Base-by-base conservation (phyloP, 2,888 invertebrate species). In the Eubasilissa splendida region DNA sequence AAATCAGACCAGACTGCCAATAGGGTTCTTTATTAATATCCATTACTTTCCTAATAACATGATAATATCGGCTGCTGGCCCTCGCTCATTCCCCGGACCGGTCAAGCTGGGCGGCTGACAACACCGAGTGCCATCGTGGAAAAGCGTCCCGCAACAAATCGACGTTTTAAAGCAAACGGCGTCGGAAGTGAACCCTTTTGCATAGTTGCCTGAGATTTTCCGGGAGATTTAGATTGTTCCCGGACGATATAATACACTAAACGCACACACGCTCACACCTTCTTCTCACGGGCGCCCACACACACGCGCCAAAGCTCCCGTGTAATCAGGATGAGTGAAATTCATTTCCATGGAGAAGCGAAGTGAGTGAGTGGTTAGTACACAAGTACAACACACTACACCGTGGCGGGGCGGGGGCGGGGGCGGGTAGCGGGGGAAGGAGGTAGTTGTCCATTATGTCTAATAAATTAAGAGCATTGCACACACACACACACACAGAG, bases 391-490 rank as follows among this genome's bases (percentile, higher is more conserved):
- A 80, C 77, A 60, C 76, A 56, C 60, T 60, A 70, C 74, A 68
- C 70, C 56, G 54, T 22, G 58, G 58, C 58, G 66, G 53, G 74
- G 60, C 50, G 77, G n/a, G 50, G n/a, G 74, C 52, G 70, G 52
- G 77, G 75, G 59, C 33, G 71, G 74, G 54, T 52, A 22, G 58
- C 31, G 73, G 70, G 70, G 71, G 33, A 22, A 22, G 22, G 76
- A 22, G 80, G 77, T 71, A 80, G 82, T 80, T 77, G 81, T 81
- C 83, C 80, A 83, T 83, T 83, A 81, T 80, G 81, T 79, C 81
- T 83, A 79, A 77, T 83, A 83, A 83, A 83, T 83, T 83, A 81
- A 81, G 83, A 83, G 83, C 83, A 80, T 66, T 77, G 79, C 81
- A 81, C 77, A 77, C 77, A 81, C 65, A 80, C 80, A 66, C 4